Percentiles rank a stretch among this genome's conserved stretches.
Conservation (phyloP, 2,797 vertebrate genomes). For the Aotus griseimembra region DNA sequence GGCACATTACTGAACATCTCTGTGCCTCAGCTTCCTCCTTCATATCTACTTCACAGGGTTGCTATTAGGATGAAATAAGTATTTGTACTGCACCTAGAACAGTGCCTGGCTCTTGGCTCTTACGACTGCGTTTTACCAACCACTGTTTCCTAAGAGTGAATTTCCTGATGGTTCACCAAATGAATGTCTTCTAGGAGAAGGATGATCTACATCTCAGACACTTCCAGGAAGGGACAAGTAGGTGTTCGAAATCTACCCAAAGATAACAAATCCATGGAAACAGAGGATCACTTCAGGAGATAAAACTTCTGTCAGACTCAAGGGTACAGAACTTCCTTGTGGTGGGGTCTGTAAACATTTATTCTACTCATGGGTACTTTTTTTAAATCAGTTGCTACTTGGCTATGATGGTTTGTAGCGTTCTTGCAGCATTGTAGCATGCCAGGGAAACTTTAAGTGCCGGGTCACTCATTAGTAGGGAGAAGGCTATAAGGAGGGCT, state of each 20-base stretch:
- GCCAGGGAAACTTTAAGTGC: conserved; percentile 20
- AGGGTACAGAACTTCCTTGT: neutral
- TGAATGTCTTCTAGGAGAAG: neutral
- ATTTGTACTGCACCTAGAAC: neutral
- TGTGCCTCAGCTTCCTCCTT: neutral
- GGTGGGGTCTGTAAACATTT: neutral
- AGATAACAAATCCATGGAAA: neutral
- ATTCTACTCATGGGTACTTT: neutral
- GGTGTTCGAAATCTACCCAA: neutral
- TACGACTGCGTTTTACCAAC: neutral
- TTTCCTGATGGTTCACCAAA: neutral
- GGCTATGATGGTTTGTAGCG: neutral
- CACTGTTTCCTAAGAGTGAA: neutral
- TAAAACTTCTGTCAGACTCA: neutral
- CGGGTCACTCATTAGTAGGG: neutral
- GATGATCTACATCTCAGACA: neutral
- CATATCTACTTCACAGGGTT: neutral
- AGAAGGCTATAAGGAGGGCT: conserved; percentile 29
- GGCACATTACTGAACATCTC: neutral
- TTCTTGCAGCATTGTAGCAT: neutral
- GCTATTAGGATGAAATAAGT: neutral
- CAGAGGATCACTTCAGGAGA: neutral
- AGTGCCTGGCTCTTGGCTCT: neutral
- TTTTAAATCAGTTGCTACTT: neutral
- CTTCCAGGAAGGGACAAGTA: neutral